A percentile compares a stretch with the other conserved stretches of the same genome.
Evolutionary conservation across 2,113 vertebrate genomes (phyloP).

Genomic region (Hypanus sabinus): DNA sequence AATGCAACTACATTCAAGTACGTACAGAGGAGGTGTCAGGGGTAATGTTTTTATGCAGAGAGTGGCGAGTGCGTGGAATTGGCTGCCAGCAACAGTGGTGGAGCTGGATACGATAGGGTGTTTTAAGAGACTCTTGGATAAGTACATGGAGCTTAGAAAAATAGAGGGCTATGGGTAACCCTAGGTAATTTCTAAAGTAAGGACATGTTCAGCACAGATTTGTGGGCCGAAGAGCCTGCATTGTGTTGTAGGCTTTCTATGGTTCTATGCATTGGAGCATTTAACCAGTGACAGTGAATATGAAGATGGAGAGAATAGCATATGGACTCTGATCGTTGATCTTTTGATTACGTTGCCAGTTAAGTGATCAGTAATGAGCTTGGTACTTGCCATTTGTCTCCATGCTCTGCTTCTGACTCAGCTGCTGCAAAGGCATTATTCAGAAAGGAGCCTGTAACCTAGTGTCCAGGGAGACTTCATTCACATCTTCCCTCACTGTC

Average conservation of each 20-base stretch:
- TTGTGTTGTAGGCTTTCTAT: too few relatives aligned
- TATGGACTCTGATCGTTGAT: neutral
- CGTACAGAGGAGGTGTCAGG: too few relatives aligned
- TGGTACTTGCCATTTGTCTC: neutral
- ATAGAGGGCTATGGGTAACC: too few relatives aligned
- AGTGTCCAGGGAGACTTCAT: neutral
- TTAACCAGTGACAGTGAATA: neutral
- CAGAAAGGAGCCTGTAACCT: neutral
- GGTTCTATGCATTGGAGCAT: neutral
- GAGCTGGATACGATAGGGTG: too few relatives aligned
- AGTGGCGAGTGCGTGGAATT: too few relatives aligned
- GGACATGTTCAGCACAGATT: too few relatives aligned
- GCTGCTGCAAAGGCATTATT: neutral
- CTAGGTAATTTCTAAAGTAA: too few relatives aligned
- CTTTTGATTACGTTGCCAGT: neutral
- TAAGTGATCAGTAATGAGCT: neutral
- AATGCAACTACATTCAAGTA: neutral
- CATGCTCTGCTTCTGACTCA: neutral
- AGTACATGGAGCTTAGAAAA: too few relatives aligned
- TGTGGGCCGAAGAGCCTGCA: too few relatives aligned
- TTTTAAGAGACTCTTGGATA: too few relatives aligned
- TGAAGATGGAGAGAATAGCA: neutral
- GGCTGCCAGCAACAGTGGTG: too few relatives aligned
- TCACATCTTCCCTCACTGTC: neutral
- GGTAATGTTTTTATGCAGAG: too few relatives aligned